Evolutionary conservation across 2,113 vertebrate species (phyloP).

Genomic region (Gopherus evgoodei): DNA sequence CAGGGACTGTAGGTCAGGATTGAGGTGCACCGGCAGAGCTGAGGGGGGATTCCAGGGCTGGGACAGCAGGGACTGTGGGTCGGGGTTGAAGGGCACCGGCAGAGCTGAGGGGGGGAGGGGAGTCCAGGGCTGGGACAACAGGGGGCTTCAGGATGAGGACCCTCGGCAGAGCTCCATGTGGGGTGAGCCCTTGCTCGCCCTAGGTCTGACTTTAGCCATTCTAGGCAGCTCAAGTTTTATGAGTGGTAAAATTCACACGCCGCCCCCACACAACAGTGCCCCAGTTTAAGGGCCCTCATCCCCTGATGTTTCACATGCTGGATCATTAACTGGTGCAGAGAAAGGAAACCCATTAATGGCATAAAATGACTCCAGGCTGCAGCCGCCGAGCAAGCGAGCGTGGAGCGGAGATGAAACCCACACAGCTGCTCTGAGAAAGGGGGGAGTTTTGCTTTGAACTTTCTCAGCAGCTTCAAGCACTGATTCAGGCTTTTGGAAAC

Average conservation of each 20-base stretch:
- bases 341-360: conserved; percentile 17
- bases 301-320: conserved; percentile 2
- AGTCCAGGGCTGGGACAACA: no score
- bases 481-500: background rate
- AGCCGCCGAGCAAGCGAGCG: background rate
- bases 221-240: background rate
- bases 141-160: no score
- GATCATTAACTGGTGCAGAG: conserved; percentile 31
- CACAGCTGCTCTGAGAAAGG: background rate
- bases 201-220: background rate
- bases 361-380: background rate
- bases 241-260: background rate
- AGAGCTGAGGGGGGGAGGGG: fast-evolving
- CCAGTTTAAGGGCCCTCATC: background rate
- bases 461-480: background rate
- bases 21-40: no score
- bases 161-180: background rate
- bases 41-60: no score
- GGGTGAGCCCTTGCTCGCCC: background rate
- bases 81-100: no score
- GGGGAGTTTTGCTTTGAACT: background rate
- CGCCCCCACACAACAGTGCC: background rate
- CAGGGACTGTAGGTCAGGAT: no score
- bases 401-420: conserved; percentile 1
- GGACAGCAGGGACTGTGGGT: background rate